Conservation (phyloP, 2,797 vertebrate genomes). For the Decapterus maruadsi region DNA sequence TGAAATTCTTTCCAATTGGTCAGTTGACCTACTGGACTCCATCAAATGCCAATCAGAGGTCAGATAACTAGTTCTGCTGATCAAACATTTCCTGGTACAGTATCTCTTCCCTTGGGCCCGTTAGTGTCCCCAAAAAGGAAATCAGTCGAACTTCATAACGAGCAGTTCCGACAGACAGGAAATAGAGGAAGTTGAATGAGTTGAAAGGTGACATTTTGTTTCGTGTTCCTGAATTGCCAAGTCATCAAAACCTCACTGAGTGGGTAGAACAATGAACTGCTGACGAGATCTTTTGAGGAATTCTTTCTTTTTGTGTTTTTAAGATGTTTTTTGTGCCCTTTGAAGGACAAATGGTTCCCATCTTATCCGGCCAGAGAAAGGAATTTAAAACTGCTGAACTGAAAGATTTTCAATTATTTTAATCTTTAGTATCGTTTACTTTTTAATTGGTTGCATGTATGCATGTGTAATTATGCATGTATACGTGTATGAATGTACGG, state of each 20-base stretch:
- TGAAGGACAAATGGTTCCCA: not conserved
- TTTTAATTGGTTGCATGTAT: not conserved
- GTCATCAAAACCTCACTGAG: conserved; percentile 58
- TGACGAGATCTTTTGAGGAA: conserved; percentile 34
- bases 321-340: not conserved
- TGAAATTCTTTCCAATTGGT: conserved; percentile 23
- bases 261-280: conserved; percentile 15
- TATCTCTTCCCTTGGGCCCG: conserved; percentile 44
- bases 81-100: conserved; percentile 64
- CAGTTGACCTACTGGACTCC: conserved; percentile 23
- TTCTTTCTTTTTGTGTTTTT: conserved; percentile 3
- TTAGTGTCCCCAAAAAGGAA: conserved; percentile 55
- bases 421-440: not conserved
- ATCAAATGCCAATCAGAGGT: conserved; percentile 16
- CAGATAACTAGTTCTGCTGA: conserved; percentile 60
- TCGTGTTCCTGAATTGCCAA: conserved; percentile 20
- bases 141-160: conserved; percentile 24
- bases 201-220: conserved; percentile 46
- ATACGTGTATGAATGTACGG: too few species aligned
- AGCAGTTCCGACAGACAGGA: conserved; percentile 58
- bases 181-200: conserved; percentile 62
- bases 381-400: not conserved
- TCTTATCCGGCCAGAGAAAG: too few species aligned
- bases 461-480: too few species aligned
- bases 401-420: not conserved